Percentiles rank a stretch among this genome's conserved stretches.
Evolutionary conservation across 2,888 invertebrate species (phyloP).

Genomic region (Bellardia pandia): DNA sequence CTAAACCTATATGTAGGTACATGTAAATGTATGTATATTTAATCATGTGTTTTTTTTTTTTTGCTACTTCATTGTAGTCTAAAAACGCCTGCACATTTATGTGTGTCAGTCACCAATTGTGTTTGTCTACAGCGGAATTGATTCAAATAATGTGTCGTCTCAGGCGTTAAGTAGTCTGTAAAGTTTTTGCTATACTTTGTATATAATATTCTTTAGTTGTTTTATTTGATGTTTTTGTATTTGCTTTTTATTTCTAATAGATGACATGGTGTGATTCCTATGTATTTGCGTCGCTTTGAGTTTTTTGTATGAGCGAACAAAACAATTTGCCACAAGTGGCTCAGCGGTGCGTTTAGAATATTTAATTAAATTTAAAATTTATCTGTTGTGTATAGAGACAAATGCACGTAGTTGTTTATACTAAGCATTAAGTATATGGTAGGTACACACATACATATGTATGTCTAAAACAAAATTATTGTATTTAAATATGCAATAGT

Average conservation of each 20-base stretch:
- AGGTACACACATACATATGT: no score
- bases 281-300: conserved; percentile 57
- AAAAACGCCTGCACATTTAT: conserved; percentile 58
- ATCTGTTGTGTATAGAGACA: conserved; percentile 5
- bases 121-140: conserved; percentile 60
- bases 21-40: not conserved
- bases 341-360: conserved; percentile 73
- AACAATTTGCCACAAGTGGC: conserved; percentile 73
- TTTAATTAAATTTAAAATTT: conserved; percentile 71
- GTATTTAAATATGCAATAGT: no score
- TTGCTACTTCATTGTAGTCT: not conserved
- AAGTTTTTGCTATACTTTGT: conserved; percentile 64
- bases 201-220: conserved; percentile 41
- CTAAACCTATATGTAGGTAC: not conserved
- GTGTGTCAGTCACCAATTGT: conserved; percentile 71
- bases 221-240: conserved; percentile 10
- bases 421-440: not conserved
- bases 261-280: conserved; percentile 65
- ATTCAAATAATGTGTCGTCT: conserved; percentile 71
- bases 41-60: not conserved
- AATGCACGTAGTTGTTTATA: conserved; percentile 7
- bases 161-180: conserved; percentile 73
- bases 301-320: conserved; percentile 38
- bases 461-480: no score
- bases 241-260: conserved; percentile 51